Conservation (phyloP, 2,797 vertebrate genomes). For the Eremophila alpestris region DNA sequence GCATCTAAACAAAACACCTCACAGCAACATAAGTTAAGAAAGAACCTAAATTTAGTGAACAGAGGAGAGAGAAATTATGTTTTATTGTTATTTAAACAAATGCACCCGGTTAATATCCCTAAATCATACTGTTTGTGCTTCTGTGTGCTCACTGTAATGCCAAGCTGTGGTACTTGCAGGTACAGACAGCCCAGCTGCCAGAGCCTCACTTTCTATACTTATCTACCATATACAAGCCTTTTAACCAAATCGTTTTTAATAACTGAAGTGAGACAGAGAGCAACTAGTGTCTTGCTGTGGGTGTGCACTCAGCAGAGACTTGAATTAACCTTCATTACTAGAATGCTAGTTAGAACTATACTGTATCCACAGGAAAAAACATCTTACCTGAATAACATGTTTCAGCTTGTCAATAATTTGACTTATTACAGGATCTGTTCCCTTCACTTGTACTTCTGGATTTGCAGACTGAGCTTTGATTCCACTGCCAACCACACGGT, state of each 20-base stretch:
- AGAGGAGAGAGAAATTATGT: background rate
- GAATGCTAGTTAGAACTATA: background rate
- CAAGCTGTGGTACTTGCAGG: background rate
- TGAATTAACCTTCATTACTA: background rate
- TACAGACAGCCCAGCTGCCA: background rate
- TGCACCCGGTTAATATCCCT: background rate
- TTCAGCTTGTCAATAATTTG: slow-evolving; percentile 93
- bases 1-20: background rate
- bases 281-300: background rate
- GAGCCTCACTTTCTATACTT: background rate
- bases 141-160: background rate
- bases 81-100: background rate
- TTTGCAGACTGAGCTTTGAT: slow-evolving; percentile 87
- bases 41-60: background rate
- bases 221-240: background rate
- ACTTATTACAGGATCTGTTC: slow-evolving; percentile 84
- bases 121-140: background rate
- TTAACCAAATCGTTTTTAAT: background rate
- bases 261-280: background rate
- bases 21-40: background rate
- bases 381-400: slow-evolving; percentile 89
- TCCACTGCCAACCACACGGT: slow-evolving; percentile 85
- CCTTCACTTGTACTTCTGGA: slow-evolving; percentile 90
- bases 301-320: background rate
- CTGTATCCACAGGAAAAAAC: background rate